Base-by-base conservation (phyloP, 2,113 vertebrate genomes). In the Rynchops niger region DNA sequence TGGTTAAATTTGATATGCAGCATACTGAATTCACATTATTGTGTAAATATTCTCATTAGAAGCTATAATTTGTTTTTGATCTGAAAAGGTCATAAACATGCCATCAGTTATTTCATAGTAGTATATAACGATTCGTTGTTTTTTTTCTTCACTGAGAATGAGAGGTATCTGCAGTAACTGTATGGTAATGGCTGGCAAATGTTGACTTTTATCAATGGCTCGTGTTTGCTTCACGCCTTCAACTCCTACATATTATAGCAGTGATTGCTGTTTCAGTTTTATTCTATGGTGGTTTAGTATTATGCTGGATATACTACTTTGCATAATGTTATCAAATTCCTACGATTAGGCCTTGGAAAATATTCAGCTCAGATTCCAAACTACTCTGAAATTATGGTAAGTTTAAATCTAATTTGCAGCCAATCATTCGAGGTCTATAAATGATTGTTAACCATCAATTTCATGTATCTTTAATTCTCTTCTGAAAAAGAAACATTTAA, bases 1-100 rank as follows among this genome's bases (percentile, higher is more conserved):
- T 95, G 91, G 84, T 93, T 91, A 89, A 94, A 95, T 94, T 96
- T 97, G 94, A 92, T 95, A 96, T 96, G 95, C 91, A 85, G 88
- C 94, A 85, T 65, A 93, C 91, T 96, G 95, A 95, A 95, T 96
- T 95, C 94, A 82, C 91, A 85, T 97, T 96, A 97, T 95, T 95
- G 94, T 93, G 94, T 95, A 96, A 96, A 96, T 96, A 96, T 96
- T 96, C 95, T 97, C 95, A 96, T 97, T 97, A 95, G 94, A 94
- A 93, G 50, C 88, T 95, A 90, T 97, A 96, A 97, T 97, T 96
- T 97, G 78, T 84, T 95, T 97, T 96, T 93, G 94, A 95, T 96
- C 89, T 93, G 95, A 76, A 91, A 97, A 97, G 96, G 96, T 97
- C 97, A 96, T 96, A 96, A 97, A 95, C 93, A 95, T 96, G 91